These are phyloP conservation scores for Sisor rabdophorus DNA, from an alignment of 2,113 vertebrate species.

Conservation along the genomic window DNA sequence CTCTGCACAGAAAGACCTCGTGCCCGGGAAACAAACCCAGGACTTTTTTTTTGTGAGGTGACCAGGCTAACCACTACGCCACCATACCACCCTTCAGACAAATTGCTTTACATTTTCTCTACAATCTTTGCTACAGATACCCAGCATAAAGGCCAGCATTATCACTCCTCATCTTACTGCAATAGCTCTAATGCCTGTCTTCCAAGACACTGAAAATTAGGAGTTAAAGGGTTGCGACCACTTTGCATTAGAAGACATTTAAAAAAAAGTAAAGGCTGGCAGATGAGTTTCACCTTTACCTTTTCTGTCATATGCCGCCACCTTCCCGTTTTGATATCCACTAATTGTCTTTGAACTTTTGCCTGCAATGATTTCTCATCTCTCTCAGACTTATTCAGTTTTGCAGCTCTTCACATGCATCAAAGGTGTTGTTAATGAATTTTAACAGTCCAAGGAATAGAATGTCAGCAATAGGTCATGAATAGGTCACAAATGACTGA, in stretches of 20 bases:
- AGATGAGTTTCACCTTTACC: conserved; percentile 43
- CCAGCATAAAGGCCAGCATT: neutral
- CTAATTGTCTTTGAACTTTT: conserved; percentile 56
- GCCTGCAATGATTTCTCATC: conserved; percentile 45
- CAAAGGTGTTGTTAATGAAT: conserved; percentile 44
- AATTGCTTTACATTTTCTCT: neutral
- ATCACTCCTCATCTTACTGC: neutral
- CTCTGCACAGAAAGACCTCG: no score
- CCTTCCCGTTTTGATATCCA: conserved; percentile 41
- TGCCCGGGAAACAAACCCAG: no score
- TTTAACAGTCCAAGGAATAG: conserved; percentile 44
- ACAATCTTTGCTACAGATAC: neutral
- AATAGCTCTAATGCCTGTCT: neutral
- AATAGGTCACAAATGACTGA: conserved; percentile 45
- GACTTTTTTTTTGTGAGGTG: no score
- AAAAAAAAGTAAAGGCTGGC: conserved; percentile 36
- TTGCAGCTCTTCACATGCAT: conserved; percentile 35
- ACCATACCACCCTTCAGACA: no score
- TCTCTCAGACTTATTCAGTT: conserved; percentile 37
- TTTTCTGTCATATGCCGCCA: conserved; percentile 39
- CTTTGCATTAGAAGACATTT: conserved; percentile 33
- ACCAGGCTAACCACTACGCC: no score
- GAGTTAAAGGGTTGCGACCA: conserved; percentile 25
- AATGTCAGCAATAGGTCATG: conserved; percentile 47
- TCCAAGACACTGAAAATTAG: neutral